Evolutionary conservation across 2,888 invertebrate species (phyloP).

Genomic region (Halictus quadricinctus): DNA sequence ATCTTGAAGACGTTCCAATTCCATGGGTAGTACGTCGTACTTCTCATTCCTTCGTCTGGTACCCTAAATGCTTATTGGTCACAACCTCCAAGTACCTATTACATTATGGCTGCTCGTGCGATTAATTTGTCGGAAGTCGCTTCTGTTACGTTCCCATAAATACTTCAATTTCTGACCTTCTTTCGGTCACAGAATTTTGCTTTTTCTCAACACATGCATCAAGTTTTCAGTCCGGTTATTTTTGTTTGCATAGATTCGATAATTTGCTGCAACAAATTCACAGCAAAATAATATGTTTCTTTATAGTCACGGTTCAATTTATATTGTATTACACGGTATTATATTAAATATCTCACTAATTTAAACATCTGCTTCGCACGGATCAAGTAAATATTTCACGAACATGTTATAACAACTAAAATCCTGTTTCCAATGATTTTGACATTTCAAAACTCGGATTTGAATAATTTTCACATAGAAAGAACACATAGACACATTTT

Average conservation of each 20-base stretch:
- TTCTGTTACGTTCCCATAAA: neutral
- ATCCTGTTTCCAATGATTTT: too few relatives aligned
- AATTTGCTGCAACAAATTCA: neutral
- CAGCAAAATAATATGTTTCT: neutral
- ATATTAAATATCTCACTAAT: too few relatives aligned
- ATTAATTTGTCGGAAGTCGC: slow-evolving; percentile 37
- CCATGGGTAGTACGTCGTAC: slow-evolving; percentile 51
- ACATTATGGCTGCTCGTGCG: slow-evolving; percentile 40
- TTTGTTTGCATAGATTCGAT: too few relatives aligned
- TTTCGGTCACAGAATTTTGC: neutral
- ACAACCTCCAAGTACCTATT: slow-evolving; percentile 43
- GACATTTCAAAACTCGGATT: too few relatives aligned
- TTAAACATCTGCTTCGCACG: too few relatives aligned
- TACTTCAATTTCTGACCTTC: neutral
- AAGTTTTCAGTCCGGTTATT: too few relatives aligned
- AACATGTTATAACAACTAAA: too few relatives aligned
- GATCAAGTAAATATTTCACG: too few relatives aligned
- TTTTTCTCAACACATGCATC: neutral
- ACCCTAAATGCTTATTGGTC: slow-evolving; percentile 60
- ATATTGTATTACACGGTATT: too few relatives aligned
- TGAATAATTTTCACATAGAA: too few relatives aligned
- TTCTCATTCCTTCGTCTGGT: slow-evolving; percentile 49
- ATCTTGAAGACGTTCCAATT: slow-evolving; percentile 64
- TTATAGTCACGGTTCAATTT: neutral
- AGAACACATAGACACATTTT: neutral